These are phyloP conservation scores for Chloroclysta siterata DNA, from an alignment of 2,888 invertebrate genomes.

Conservation along the genomic window DNA sequence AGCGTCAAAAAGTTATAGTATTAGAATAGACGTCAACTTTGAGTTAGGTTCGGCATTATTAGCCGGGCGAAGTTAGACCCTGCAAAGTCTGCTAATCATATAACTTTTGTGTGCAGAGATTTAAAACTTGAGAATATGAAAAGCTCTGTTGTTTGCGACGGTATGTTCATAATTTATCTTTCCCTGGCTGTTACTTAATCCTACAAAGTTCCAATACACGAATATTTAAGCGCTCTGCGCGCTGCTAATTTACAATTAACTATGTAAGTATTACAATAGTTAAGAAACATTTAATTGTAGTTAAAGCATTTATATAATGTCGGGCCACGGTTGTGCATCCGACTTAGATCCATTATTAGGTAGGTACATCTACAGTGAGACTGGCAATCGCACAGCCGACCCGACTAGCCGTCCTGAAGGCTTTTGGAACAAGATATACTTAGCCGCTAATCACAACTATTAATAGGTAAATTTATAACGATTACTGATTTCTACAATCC, in stretches of 20 bases:
- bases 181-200: slow-evolving; percentile 34
- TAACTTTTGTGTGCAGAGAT: slow-evolving; percentile 9
- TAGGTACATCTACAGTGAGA: slow-evolving; percentile 22
- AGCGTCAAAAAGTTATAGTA: slow-evolving; percentile 20
- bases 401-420: slow-evolving; percentile 80
- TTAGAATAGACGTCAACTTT: slow-evolving; percentile 19
- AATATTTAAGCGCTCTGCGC: slow-evolving; percentile 59
- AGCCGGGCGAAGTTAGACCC: slow-evolving; percentile 13
- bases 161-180: slow-evolving; percentile 5
- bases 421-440: slow-evolving; percentile 72
- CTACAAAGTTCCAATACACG: slow-evolving; percentile 61
- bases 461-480: slow-evolving; percentile 42
- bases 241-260: slow-evolving; percentile 71
- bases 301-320: slow-evolving; percentile 80
- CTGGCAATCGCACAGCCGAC: slow-evolving; percentile 52
- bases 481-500: slow-evolving; percentile 35
- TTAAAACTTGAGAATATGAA: slow-evolving; percentile 4
- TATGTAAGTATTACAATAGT: slow-evolving; percentile 72
- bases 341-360: slow-evolving; percentile 26
- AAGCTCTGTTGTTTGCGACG: slow-evolving; percentile 13
- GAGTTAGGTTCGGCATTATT: slow-evolving; percentile 22
- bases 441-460: slow-evolving; percentile 81
- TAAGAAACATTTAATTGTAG: slow-evolving; percentile 80
- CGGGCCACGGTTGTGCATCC: slow-evolving; percentile 60
- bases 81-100: slow-evolving; percentile 19